Evolutionary conservation across 2,797 vertebrate species (phyloP).

Genomic region (Etheostoma perlongum): DNA sequence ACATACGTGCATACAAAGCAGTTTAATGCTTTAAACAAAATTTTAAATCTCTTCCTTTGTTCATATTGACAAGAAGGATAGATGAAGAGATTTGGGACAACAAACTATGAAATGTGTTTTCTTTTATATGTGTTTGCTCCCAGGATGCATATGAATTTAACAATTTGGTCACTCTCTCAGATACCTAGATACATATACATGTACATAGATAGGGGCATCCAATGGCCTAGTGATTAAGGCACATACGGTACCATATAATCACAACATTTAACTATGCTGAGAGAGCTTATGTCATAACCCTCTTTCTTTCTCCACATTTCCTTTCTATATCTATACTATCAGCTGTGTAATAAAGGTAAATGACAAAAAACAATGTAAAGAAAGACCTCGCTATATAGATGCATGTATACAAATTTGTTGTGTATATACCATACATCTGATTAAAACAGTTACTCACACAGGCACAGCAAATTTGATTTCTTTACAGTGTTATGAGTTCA

Average conservation of each 20-base stretch:
- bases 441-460: constrained; percentile 9
- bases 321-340: not conserved
- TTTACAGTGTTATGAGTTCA: constrained; percentile 24
- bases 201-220: not conserved
- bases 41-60: not conserved
- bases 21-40: not conserved
- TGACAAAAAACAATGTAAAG: not conserved
- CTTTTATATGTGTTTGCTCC: not conserved
- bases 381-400: not conserved
- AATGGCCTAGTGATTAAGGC: not conserved
- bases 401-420: not conserved
- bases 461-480: constrained; percentile 18
- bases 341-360: not conserved
- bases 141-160: not conserved
- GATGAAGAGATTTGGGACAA: not conserved
- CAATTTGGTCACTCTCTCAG: not conserved
- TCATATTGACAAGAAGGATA: not conserved
- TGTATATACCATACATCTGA: not conserved
- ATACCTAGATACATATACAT: not conserved
- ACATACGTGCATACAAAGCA: constrained; percentile 16
- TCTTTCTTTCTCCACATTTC: not conserved
- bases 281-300: not conserved
- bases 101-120: not conserved
- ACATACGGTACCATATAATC: not conserved
- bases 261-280: not conserved